phyloP scores from a whole-genome alignment of 2,888 invertebrate species.

The Yponomeuta malinellus region DNA sequence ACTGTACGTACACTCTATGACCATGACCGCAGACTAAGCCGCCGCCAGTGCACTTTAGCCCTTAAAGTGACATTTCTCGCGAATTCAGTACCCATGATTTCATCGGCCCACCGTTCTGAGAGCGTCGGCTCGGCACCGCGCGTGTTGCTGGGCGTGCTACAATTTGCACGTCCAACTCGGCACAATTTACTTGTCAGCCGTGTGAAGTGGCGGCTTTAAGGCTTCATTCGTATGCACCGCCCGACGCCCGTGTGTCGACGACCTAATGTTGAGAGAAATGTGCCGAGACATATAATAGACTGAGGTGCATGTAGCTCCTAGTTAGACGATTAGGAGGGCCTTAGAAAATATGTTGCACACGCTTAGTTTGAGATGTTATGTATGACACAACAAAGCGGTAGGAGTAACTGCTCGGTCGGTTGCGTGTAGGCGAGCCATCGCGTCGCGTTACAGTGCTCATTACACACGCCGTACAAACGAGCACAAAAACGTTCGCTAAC shows the following conservation, averaged over 20 bases:
- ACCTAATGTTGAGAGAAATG: constrained; percentile 3
- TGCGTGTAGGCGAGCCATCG: not conserved
- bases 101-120: not conserved
- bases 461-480: constrained; percentile 9
- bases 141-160: constrained; percentile 24
- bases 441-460: constrained; percentile 1
- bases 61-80: not conserved
- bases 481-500: constrained; percentile 36
- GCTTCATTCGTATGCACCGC: not conserved
- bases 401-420: not conserved
- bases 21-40: too few species aligned
- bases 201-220: constrained; percentile 11
- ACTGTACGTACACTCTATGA: too few species aligned
- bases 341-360: too few species aligned
- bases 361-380: not conserved
- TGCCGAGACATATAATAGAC: not conserved
- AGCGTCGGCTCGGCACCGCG: not conserved
- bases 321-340: not conserved
- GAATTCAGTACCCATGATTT: not conserved
- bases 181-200: constrained; percentile 61
- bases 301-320: not conserved
- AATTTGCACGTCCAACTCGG: constrained; percentile 65
- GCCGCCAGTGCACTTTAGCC: too few species aligned
- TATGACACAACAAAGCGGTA: not conserved
- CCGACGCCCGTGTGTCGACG: constrained; percentile 9